Evolutionary conservation across 2,888 invertebrate genomes (phyloP), one percentile per base, ranked within the genome.

Genomic region (Protophormia terraenovae): DNA sequence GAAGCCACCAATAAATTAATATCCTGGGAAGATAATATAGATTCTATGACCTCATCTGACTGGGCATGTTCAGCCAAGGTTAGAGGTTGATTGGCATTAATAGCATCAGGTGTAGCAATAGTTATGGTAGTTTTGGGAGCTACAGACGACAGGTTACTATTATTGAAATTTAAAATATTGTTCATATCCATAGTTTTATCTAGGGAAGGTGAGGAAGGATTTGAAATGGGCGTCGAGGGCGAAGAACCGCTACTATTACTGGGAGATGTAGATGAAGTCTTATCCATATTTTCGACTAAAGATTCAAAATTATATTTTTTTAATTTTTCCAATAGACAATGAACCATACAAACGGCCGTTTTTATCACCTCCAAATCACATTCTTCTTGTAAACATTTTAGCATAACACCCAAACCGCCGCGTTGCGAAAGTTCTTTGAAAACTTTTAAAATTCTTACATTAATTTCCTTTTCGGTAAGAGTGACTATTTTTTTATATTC

Each of bases 401-500:
- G 92, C 47, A 97, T 91, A 0, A 96, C 95, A 2, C 95, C 95
- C 4, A 97, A 93, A 87, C 96, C 96, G 1, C 96, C 96, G 24
- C 95, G 94, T 1, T 94, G 92, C 0, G 96, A 94, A n/a, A 97
- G 91, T 87, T 96, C 95, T 0, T 95, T 94, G 29, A 97, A 90
- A 10, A 95, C 95, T 91, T 95, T 95, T 10, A 94, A 91, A 3
- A 97, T 92, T 80, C 96, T 93, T 84, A 91, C 75, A 27, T 89
- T 89, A 64, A 93, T 90, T 91, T 96, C 96, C 0, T 91, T 91
- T 79, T 95, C 95, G 29, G 95, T 96, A 10, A 97, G 91, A 0
- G 95, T 95, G 3, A 97, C 95, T 22, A 97, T 97, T 92, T 97
- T 97, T 80, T 95, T 94, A 5, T 95, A 93, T 90, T 96, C 96